Conservation (phyloP, 2,888 invertebrate genomes). For the Hypolimnas misippus region DNA sequence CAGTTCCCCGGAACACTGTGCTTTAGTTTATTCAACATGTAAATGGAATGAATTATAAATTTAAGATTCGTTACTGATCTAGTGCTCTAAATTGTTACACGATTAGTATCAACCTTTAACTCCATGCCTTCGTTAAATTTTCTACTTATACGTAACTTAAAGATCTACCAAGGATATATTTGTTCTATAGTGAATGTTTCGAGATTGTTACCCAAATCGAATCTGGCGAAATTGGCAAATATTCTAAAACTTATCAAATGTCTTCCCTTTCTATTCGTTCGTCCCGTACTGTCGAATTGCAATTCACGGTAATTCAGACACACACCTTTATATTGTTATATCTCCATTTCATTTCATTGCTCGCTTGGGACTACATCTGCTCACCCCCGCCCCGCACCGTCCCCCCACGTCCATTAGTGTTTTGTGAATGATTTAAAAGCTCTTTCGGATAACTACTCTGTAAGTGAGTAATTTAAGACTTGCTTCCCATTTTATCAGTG, state of each 20-base stretch:
- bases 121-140: too few relatives aligned
- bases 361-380: constrained; percentile 77
- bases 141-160: neutral
- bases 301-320: constrained; percentile 73
- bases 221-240: constrained; percentile 12
- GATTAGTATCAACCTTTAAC: constrained; percentile 5
- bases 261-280: constrained; percentile 34
- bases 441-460: constrained; percentile 84
- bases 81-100: constrained; percentile 26
- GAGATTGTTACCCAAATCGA: constrained; percentile 3
- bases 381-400: constrained; percentile 58
- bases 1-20: constrained; percentile 56
- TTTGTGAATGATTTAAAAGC: constrained; percentile 85
- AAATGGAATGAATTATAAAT: constrained; percentile 44
- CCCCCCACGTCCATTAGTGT: constrained; percentile 83
- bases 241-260: constrained; percentile 24
- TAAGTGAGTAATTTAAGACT: constrained; percentile 84
- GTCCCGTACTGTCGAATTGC: constrained; percentile 56
- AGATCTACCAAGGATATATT: neutral
- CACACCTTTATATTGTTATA: constrained; percentile 81
- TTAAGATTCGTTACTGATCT: constrained; percentile 38
- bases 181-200: neutral
- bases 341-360: constrained; percentile 78
- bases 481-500: constrained; percentile 83
- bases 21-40: constrained; percentile 48